A percentile compares a stretch with the other conserved stretches of the same genome.
phyloP scores from a whole-genome alignment of 2,113 vertebrate species.

The Smithornis capensis region DNA sequence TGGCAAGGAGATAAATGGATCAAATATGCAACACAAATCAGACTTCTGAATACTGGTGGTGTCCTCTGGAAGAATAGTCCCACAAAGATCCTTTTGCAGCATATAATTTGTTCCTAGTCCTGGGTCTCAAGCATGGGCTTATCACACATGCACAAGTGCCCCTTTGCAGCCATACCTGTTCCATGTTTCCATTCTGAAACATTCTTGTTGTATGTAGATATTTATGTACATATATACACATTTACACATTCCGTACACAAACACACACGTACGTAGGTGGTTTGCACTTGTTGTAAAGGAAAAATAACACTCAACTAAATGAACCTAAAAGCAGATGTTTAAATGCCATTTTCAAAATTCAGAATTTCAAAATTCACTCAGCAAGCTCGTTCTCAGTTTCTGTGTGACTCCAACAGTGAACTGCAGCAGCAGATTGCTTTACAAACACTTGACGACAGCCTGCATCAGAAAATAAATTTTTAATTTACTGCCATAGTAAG shows the following conservation, averaged over 20 bases:
- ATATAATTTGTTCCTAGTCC: fast-evolving
- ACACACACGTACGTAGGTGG: fast-evolving
- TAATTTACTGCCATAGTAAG: not conserved
- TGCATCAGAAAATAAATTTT: not conserved
- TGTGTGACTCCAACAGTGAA: not conserved
- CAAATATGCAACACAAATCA: not conserved
- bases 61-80: not conserved
- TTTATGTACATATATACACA: not conserved
- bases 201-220: fast-evolving
- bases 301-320: not conserved
- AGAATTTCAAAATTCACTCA: too few relatives aligned
- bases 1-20: not conserved
- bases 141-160: fast-evolving
- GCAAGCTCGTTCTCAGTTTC: not conserved
- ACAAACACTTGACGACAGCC: not conserved
- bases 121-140: not conserved
- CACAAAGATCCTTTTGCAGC: not conserved
- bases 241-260: not conserved
- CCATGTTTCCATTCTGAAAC: fast-evolving
- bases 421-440: not conserved
- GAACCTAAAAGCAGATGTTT: not conserved
- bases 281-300: not conserved
- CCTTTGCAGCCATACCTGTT: fast-evolving
- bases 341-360: not conserved
- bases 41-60: not conserved